phyloP scores from a whole-genome alignment of 2,797 vertebrate species.

The Halcyon badia region DNA sequence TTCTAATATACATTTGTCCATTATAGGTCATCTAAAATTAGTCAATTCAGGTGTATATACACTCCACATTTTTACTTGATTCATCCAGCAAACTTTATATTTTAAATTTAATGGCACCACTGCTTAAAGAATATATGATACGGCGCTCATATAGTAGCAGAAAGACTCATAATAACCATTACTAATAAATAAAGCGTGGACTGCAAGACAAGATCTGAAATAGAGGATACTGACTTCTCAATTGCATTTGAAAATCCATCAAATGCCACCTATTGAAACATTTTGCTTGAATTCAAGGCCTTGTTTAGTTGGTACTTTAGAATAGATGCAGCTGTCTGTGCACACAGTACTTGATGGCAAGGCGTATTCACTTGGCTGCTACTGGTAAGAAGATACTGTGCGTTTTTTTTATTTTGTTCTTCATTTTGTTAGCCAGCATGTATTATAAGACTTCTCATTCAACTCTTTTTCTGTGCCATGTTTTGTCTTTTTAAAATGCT shows the following conservation, averaged over 20 bases:
- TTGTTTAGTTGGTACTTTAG: neutral
- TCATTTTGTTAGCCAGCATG: neutral
- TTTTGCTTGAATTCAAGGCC: neutral
- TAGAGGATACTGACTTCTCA: neutral
- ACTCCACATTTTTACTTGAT: slow-evolving; percentile 40
- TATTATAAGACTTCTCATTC: neutral
- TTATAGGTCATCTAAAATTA: slow-evolving; percentile 67
- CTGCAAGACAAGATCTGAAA: neutral
- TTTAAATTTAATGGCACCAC: slow-evolving; percentile 56
- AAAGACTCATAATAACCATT: neutral
- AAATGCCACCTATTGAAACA: neutral
- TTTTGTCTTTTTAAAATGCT: neutral
- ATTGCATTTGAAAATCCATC: neutral
- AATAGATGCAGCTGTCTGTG: neutral
- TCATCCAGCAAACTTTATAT: slow-evolving; percentile 31
- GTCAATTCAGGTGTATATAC: slow-evolving; percentile 30
- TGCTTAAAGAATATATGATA: slow-evolving; percentile 17
- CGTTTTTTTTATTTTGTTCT: neutral
- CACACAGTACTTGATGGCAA: neutral
- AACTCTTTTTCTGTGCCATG: neutral
- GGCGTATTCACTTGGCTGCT: neutral
- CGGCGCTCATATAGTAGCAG: neutral
- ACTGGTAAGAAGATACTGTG: neutral
- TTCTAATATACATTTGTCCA: slow-evolving; percentile 55
- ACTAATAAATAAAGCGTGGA: neutral